Evolutionary conservation across 2,888 invertebrate species (phyloP).

Genomic region (Cerastis rubricosa): DNA sequence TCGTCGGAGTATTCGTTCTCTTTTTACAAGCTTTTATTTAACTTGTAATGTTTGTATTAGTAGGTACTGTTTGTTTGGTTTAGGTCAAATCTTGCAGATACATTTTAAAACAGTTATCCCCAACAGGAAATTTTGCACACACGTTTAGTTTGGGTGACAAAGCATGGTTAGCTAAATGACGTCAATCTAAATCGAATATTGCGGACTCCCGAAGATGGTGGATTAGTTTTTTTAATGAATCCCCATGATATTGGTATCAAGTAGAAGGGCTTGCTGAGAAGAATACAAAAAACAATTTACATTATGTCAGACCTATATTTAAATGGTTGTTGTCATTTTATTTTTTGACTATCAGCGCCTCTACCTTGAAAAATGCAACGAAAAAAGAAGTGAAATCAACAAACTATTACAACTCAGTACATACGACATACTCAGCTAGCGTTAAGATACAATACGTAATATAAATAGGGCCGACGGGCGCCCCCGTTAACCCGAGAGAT

Average conservation of each 20-base stretch:
- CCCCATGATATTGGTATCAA: neutral
- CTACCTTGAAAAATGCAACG: neutral
- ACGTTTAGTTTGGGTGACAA: neutral
- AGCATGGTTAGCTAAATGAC: neutral
- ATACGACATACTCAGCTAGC: constrained; percentile 19
- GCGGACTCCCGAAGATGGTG: neutral
- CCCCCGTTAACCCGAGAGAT: constrained; percentile 55
- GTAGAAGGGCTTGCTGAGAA: neutral
- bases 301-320: no score
- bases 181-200: neutral
- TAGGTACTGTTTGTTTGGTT: no score
- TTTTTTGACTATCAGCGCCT: no score
- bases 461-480: constrained; percentile 43
- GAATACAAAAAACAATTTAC: neutral
- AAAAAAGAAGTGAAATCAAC: neutral
- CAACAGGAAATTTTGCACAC: neutral
- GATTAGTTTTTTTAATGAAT: neutral
- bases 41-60: no score
- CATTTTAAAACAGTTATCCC: neutral
- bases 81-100: neutral
- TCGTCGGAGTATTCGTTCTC: neutral
- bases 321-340: no score
- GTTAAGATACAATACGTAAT: constrained; percentile 49
- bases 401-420: neutral
- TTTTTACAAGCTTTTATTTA: no score